Evolutionary conservation across 2,888 invertebrate species (phyloP).

Genomic region (Odontomyia ornata): DNA sequence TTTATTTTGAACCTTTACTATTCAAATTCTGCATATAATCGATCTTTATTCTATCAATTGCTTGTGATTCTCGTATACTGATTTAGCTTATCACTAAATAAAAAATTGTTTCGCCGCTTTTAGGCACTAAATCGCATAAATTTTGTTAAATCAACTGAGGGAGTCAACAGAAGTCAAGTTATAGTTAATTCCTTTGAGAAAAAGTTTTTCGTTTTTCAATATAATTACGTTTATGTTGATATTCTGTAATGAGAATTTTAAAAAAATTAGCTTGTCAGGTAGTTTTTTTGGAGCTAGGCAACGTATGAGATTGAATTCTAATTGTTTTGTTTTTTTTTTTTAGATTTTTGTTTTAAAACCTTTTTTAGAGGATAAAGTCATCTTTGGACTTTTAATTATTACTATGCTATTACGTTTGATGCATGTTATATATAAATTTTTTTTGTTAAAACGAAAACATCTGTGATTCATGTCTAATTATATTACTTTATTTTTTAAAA

Average conservation of each 20-base stretch:
- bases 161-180: no score
- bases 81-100: no score
- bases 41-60: no score
- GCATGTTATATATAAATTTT: slow-evolving; percentile 7
- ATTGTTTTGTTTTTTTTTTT: neutral
- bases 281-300: neutral
- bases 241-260: neutral
- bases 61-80: no score
- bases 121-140: no score
- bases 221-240: no score
- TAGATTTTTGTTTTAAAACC: neutral
- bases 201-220: no score
- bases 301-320: neutral
- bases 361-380: neutral
- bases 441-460: slow-evolving; percentile 33
- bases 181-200: no score
- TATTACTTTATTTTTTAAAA: slow-evolving; percentile 21
- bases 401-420: neutral
- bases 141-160: no score
- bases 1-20: no score
- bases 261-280: neutral
- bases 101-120: no score
- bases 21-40: no score
- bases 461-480: slow-evolving; percentile 40
- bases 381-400: neutral